Evolutionary conservation across 2,888 invertebrate species (phyloP), one percentile per base, ranked within the genome.

Genomic region (Agrochola macilenta): DNA sequence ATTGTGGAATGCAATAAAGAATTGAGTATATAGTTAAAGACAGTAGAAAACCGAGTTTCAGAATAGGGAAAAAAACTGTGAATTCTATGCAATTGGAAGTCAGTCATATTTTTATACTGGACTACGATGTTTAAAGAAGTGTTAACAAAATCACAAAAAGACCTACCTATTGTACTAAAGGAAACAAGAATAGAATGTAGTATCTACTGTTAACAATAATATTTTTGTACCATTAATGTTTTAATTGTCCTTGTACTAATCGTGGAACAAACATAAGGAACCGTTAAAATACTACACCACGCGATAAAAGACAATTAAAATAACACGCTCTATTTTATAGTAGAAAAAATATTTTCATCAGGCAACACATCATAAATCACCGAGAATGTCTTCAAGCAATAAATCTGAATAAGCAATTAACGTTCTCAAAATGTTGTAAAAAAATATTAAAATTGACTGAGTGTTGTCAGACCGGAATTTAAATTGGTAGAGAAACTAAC

Each of bases 351-450:
- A 83, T 89, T 83, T 87, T 81, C 81, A 78, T 87, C 83, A 52
- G 69, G 70, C 79, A 88, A 89, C 90, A 88, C 89, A 65, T 89
- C 69, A 80, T 89, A 88, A 89, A 88, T 88, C 87, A 82, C 64
- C 52, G 43, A 70, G 76, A 85, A 81, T 83, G 72, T 78, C 85
- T 89, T 89, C 91, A 91, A 89, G 88, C 85, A 89, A 95, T 95
- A 95, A 95, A 95, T 96, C 93, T 91, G 81, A 88, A 85, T 83
- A 79, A 84, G 88, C 92, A 93, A 94, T 94, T 93, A 94, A 92
- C 85, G 89, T 89, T 89, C 84, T 76, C 69, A 73, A 84, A 79
- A 73, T 79, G 57, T 82, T 79, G 81, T 83, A 87, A 89, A 90
- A 91, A 90, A 82, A 88, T 85, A 84, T 90, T 89, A 91, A 88